Base-by-base conservation (phyloP, 2,888 invertebrate species). In the Cheilosia urbana region DNA sequence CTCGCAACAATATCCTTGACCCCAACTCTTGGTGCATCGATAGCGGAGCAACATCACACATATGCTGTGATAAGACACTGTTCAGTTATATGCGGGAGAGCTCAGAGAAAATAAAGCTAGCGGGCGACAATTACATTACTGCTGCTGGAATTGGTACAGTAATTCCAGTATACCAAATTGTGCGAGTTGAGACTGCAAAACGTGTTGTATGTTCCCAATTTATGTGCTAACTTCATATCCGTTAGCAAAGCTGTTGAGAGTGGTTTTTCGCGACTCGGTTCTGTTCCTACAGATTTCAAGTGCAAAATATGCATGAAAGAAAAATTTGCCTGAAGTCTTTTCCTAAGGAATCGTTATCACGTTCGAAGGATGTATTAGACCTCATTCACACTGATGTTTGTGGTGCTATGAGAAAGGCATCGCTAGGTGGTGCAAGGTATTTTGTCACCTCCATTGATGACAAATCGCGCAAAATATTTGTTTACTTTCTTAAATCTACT, bases 171-270 rank as follows among this genome's bases (percentile, higher is more conserved):
- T 37, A 37, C 37, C 11, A 37, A 51, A 34, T n/a, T n/a, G 2
- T 60, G 42, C 11, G 69, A 72, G 62, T 15, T 73, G 3, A 60
- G 42, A 19, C 72, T 87, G 51, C 45, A 58, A 40, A 75, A 84
- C 34, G 88, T 87, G 11, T 53, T 88, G 24, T 87, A 84, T 62
- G 75, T 78, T 34, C 79, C 81, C 13, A 55, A 55, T 15, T 63
- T 88, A 47, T 77, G 78, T 30, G 63, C 79, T n/a, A 87, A 87
- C 40, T 88, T 88, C 30, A 58, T 87, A 42, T 88, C 87, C 15
- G 66, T 88, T 1, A 80, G 80, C 17, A 88, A 85, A 75, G 77
- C 79, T 19, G 47, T 75, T 13, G 84, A 84, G 66, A 53, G 68
- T 24, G 76, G 76, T 15, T 60, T 65, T 9, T 27, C 24, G n/a